A percentile compares a stretch with the other conserved stretches of the same genome.
phyloP scores from a whole-genome alignment of 2,888 invertebrate species.

The Agrochola lota region DNA sequence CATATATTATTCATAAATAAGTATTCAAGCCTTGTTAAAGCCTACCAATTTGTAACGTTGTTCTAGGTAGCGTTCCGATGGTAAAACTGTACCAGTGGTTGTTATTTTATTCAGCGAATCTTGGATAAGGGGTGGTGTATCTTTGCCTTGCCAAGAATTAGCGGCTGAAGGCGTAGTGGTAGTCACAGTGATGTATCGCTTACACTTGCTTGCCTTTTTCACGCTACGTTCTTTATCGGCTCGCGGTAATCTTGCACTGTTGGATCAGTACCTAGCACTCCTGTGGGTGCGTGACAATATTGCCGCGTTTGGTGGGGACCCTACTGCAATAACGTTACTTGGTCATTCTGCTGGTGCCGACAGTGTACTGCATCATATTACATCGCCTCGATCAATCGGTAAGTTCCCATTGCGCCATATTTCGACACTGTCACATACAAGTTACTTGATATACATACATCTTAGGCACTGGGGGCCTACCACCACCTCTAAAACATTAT shows the following conservation, averaged over 20 bases:
- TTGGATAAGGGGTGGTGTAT: slow-evolving; percentile 88
- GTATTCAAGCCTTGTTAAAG: not conserved
- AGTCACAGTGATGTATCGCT: slow-evolving; percentile 93
- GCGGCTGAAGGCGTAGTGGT: slow-evolving; percentile 93
- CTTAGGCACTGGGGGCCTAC: too few species aligned
- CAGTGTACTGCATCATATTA: slow-evolving; percentile 92
- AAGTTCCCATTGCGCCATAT: slow-evolving; percentile 26
- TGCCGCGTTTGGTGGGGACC: slow-evolving; percentile 95
- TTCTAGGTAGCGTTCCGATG: slow-evolving; percentile 87
- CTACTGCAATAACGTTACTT: slow-evolving; percentile 93
- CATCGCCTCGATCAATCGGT: slow-evolving; percentile 92
- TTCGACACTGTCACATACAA: not conserved
- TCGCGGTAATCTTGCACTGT: slow-evolving; percentile 96
- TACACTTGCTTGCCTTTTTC: slow-evolving; percentile 93
- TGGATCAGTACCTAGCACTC: slow-evolving; percentile 96
- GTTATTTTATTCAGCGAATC: slow-evolving; percentile 93
- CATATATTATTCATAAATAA: not conserved
- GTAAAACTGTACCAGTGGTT: slow-evolving; percentile 92
- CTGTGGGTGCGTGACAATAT: slow-evolving; percentile 95
- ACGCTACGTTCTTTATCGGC: slow-evolving; percentile 89
- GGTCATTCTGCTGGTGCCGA: slow-evolving; percentile 96
- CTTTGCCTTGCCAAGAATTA: slow-evolving; percentile 93
- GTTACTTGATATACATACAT: not conserved
- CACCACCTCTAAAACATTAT: too few species aligned
- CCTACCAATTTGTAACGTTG: slow-evolving; percentile 25